Percentiles rank a stretch among this genome's conserved stretches.
These are phyloP conservation scores for Camponotus vicinus DNA, from an alignment of 1,140 invertebrate species.

Conservation along the genomic window DNA sequence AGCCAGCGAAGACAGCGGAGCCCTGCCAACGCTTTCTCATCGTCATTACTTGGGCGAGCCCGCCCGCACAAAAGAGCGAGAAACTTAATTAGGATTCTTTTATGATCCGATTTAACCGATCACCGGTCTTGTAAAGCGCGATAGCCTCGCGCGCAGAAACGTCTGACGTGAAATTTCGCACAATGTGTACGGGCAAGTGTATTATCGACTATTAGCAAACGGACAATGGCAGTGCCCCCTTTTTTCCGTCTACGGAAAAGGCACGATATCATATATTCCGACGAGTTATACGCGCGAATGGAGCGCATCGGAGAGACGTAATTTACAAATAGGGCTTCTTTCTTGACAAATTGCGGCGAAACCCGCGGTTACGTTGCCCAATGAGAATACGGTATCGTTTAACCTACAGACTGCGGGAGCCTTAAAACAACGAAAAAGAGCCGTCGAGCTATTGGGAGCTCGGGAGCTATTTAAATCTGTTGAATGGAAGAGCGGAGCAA, in stretches of 20 bases:
- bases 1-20: constrained; percentile 55
- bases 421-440: constrained; percentile 75
- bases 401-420: constrained; percentile 68
- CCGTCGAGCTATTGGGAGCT: constrained; percentile 62
- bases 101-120: constrained; percentile 84
- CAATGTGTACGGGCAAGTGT: constrained; percentile 79
- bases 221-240: constrained; percentile 79
- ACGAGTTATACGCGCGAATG: constrained; percentile 41
- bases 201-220: constrained; percentile 82
- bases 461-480: constrained; percentile 83
- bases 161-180: constrained; percentile 78
- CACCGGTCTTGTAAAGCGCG: constrained; percentile 71
- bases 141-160: constrained; percentile 69
- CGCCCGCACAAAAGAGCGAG: constrained; percentile 79
- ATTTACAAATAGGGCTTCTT: constrained; percentile 62
- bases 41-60: constrained; percentile 65
- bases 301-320: constrained; percentile 39
- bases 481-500: constrained; percentile 77
- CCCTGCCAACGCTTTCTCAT: constrained; percentile 62
- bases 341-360: constrained; percentile 67
- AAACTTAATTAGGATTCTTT: constrained; percentile 83
- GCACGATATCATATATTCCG: constrained; percentile 41
- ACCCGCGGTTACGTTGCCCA: constrained; percentile 40
- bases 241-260: constrained; percentile 61
- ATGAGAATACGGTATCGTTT: constrained; percentile 71